Evolutionary conservation across 2,888 invertebrate genomes (phyloP).

Genomic region (Leptarthrus brevirostris): DNA sequence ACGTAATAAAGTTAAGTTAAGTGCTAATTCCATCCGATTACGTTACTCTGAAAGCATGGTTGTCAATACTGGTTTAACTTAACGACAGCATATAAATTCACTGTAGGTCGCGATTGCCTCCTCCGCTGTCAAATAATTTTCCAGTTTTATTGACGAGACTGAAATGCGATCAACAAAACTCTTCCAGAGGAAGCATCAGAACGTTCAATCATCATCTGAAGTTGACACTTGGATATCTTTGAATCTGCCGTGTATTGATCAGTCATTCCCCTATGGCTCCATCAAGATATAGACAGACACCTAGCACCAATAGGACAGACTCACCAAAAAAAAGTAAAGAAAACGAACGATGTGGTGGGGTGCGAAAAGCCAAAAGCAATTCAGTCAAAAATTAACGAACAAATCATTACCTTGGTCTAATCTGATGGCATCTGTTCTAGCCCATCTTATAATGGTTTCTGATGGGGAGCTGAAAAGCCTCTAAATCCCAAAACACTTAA

Average conservation of each 20-base stretch:
- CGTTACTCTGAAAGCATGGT: not conserved
- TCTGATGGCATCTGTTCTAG: not conserved
- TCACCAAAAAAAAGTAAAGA: no score
- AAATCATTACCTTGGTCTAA: constrained; percentile 49
- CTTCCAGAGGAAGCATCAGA: no score
- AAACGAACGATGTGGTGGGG: no score
- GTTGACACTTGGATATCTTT: no score
- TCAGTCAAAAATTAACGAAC: constrained; percentile 49
- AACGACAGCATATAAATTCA: no score
- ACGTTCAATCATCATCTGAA: no score
- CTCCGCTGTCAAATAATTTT: not conserved
- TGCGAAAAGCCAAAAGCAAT: constrained; percentile 4
- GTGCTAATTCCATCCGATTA: not conserved
- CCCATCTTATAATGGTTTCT: not conserved
- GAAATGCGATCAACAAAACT: not conserved
- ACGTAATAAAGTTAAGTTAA: no score
- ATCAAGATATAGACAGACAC: no score
- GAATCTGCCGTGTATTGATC: no score
- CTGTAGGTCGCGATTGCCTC: not conserved
- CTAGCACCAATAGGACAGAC: no score
- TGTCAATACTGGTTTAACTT: not conserved
- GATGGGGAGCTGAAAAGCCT: not conserved
- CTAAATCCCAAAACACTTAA: constrained; percentile 52
- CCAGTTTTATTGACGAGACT: not conserved
- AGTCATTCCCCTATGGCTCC: no score